Evolutionary conservation across 2,888 invertebrate species (phyloP), one percentile per base, ranked within the genome.

Genomic region (Agrilus cyanescens): DNA sequence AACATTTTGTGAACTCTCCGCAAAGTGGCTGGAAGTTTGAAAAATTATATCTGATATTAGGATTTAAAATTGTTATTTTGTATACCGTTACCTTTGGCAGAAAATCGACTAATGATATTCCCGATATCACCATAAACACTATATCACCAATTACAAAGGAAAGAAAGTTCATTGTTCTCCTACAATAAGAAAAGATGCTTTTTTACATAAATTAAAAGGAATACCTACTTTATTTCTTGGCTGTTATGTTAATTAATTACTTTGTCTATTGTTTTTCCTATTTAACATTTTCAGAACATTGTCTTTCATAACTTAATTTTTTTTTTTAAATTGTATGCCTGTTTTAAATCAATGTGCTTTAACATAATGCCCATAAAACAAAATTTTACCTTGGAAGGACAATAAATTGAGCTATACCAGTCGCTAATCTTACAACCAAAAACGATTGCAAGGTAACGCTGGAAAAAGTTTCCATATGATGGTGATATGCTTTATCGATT

Each of bases 401-500:
- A 51, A 75, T 60, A 44, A 70, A 67, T 51, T 74, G 72, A 37
- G 76, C 74, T 14, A 71, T 50, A 20, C 68, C 67, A 53, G 70
- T 68, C 32, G 71, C 71, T 43, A 76, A 58, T 57, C 78, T 72
- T 32, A 78, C 78, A 47, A 80, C 57, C n/a, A 80, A 67, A 41
- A 79, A 77, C 37, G 79, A 79, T 43, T 78, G 62, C 34, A 80
- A 58, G 1, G 80, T 80, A 16, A 80, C 62, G 13, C 77, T 78
- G 13, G 80, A 79, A 53, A 75, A 78, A 0, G 79, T 75, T 56
- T 81, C 81, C 15, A 77, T 72, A 50, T 79, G 76, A 25, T 71
- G 67, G 39, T 76, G 73, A 59, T 83, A 86, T 37, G 77, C 76
- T 42, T 71, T 68, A 62, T 86, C 86, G 51, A 81, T 70, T 42